Evolutionary conservation across 2,888 invertebrate species (phyloP).

Genomic region (Tenodera sinensis): DNA sequence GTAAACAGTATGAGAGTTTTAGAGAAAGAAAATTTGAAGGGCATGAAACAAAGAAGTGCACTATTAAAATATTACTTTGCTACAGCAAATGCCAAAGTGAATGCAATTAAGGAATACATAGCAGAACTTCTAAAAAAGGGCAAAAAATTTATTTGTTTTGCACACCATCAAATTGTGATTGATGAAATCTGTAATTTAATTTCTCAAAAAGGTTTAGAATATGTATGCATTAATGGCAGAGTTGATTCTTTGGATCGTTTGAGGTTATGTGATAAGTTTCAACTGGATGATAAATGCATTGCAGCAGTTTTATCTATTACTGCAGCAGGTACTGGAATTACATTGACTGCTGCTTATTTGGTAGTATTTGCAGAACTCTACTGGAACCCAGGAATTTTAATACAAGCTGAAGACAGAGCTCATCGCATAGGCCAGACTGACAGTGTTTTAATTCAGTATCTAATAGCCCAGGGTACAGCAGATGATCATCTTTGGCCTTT

Average conservation of each 20-base stretch:
- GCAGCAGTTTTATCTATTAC: slow-evolving; percentile 87
- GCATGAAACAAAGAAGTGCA: slow-evolving; percentile 61
- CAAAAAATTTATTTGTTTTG: slow-evolving; percentile 87
- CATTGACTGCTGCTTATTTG: slow-evolving; percentile 83
- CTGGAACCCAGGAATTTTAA: slow-evolving; percentile 95
- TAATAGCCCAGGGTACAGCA: slow-evolving; percentile 80
- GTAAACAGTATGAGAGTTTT: slow-evolving; percentile 55
- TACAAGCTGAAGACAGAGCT: slow-evolving; percentile 92
- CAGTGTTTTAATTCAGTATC: slow-evolving; percentile 74
- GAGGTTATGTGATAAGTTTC: slow-evolving; percentile 65
- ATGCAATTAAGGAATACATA: slow-evolving; percentile 82
- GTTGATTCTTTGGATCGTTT: slow-evolving; percentile 68
- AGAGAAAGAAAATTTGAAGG: slow-evolving; percentile 46
- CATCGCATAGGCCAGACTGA: slow-evolving; percentile 88
- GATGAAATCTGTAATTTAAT: slow-evolving; percentile 70
- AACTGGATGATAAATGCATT: slow-evolving; percentile 57
- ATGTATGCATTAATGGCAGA: slow-evolving; percentile 75
- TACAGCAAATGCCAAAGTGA: slow-evolving; percentile 73
- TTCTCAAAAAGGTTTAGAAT: slow-evolving; percentile 40
- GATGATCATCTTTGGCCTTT: slow-evolving; percentile 92
- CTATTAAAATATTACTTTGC: slow-evolving; percentile 78
- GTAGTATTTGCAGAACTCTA: slow-evolving; percentile 93
- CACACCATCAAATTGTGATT: slow-evolving; percentile 82
- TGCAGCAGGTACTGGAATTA: slow-evolving; percentile 89
- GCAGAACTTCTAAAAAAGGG: slow-evolving; percentile 63